Evolutionary conservation across 2,797 vertebrate genomes (phyloP).

Genomic region (Eulemur coronatus): DNA sequence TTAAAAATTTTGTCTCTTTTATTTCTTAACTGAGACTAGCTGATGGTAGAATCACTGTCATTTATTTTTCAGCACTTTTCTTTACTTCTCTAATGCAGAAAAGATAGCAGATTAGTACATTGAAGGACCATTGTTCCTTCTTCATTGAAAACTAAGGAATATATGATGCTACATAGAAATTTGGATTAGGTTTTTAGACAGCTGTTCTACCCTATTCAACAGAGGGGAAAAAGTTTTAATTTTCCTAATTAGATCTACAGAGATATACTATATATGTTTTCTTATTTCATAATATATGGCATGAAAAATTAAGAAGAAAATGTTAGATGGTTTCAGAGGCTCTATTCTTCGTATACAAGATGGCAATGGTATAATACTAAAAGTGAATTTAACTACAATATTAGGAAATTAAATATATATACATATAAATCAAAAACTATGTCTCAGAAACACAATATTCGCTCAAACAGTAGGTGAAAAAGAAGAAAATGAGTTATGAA

Average conservation of each 20-base stretch:
- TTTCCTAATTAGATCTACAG: background rate
- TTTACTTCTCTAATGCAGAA: background rate
- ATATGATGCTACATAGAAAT: background rate
- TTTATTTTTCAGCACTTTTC: background rate
- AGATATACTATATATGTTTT: background rate
- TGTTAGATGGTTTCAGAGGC: background rate
- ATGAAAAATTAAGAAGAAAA: background rate
- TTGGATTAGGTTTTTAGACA: background rate
- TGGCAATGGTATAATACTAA: background rate
- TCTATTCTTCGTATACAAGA: background rate
- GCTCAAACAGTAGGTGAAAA: background rate
- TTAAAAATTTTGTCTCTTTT: background rate
- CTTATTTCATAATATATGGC: background rate
- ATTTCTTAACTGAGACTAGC: background rate
- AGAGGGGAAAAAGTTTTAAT: background rate
- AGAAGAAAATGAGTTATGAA: background rate
- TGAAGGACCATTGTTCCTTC: background rate
- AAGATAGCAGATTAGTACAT: rapidly evolving
- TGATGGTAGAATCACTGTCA: background rate
- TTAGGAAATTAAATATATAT: background rate
- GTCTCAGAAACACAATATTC: background rate
- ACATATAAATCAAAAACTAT: background rate
- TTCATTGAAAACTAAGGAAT: background rate
- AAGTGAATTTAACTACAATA: background rate
- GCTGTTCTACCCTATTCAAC: background rate